Evolutionary conservation across 1,140 invertebrate genomes (phyloP), one percentile per base, ranked within the genome.

Genomic region (Drosophila pseudoobscura): DNA sequence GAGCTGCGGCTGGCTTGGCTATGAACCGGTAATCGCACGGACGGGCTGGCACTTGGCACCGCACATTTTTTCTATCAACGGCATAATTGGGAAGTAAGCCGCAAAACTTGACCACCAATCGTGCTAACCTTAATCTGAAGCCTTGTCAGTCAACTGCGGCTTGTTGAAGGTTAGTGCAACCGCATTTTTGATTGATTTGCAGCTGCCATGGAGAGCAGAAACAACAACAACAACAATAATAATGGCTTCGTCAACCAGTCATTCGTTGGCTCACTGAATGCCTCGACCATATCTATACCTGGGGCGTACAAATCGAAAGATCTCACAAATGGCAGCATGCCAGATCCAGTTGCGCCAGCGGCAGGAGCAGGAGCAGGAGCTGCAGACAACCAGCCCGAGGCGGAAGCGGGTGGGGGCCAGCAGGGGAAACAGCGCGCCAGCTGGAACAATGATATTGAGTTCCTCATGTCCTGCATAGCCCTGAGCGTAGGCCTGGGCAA

Each of bases 401-500:
- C 22, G 2, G 63, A 66, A 7, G 49, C 9, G 13, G 63, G 51
- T 0, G 54, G 61, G 13, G 66, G 66, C 0, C 52, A 66, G 9
- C 72, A 46, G 45, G 58, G 50, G 9, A 58, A 78, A 2, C 20
- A 69, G 3, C 92, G 96, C 17, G 94, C 94, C 3, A 95, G 94
- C 84, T 98, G 97, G 97, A 94, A 94, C 22, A 97, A 95, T 75
- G 94, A 96, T 69, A 90, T 97, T 2, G 97, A 98, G 89, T 98
- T 98, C 89, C 92, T 98, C 0, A 95, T 98, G 93, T 97, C 97
- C 2, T 97, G 96, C 89, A 96, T 98, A 56, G 95, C 96, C n/a
- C 95, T 97, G 65, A 97, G 97, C 6, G 96, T 98, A 5, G 97
- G 97, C 0, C 93, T 98, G n/a, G 97, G 97, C 20, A 92, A 92